Percentiles rank a stretch among this genome's conserved stretches.
Conservation (phyloP, 2,113 vertebrate genomes). For the Triplophysa rosa region DNA sequence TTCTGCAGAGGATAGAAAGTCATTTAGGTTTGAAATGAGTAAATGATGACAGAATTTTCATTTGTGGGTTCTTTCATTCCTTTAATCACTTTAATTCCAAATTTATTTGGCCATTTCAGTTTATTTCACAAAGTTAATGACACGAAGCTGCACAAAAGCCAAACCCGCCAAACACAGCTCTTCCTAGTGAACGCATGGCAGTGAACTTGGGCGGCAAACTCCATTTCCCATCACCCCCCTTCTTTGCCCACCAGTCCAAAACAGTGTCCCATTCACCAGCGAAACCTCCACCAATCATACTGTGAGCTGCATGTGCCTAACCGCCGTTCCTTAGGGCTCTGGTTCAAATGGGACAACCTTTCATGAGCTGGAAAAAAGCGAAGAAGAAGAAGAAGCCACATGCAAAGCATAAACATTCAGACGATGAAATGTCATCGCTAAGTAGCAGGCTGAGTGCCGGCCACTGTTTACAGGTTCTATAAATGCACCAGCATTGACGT, state of each 20-base stretch:
- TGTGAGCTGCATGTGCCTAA: constrained; percentile 18
- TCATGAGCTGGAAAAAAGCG: constrained; percentile 23
- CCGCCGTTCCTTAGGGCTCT: constrained; percentile 41
- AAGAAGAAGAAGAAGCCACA: constrained; percentile 41
- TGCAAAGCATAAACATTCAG: constrained; percentile 55
- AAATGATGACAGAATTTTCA: no score
- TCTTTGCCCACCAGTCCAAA: constrained; percentile 13
- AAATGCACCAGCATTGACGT: constrained; percentile 62
- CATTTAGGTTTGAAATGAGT: no score
- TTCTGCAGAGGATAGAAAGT: no score
- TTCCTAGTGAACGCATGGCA: constrained; percentile 12
- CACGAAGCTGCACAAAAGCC: not conserved
- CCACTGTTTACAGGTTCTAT: constrained; percentile 58
- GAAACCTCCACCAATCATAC: constrained; percentile 12
- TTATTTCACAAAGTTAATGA: no score
- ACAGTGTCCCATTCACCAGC: constrained; percentile 50
- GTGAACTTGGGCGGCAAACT: constrained; percentile 27
- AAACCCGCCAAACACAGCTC: not conserved
- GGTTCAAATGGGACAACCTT: constrained; percentile 42
- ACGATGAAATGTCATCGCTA: constrained; percentile 57
- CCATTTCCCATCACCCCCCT: constrained; percentile 33
- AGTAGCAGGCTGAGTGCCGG: constrained; percentile 49
- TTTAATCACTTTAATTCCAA: no score
- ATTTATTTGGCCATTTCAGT: no score
- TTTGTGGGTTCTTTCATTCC: no score